phyloP scores from a whole-genome alignment of 2,113 vertebrate genomes.

The Parotia lawesii region DNA sequence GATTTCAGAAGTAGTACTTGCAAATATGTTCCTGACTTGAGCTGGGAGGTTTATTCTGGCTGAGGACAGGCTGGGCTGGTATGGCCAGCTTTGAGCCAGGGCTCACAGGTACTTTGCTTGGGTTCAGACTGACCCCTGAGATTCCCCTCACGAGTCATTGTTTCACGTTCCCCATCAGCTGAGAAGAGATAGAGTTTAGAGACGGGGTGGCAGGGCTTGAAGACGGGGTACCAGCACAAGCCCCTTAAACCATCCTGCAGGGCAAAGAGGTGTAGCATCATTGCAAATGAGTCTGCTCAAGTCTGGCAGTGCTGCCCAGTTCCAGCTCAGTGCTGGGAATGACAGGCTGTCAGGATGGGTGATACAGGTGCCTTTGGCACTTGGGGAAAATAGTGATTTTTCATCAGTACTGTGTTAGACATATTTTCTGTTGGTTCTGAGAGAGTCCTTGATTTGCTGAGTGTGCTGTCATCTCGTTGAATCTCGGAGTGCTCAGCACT shows the following conservation, averaged over 20 bases:
- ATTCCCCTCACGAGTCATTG: not conserved
- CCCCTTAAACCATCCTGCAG: not conserved
- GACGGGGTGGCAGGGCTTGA: not conserved
- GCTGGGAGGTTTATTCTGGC: not conserved
- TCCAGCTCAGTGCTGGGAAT: not conserved
- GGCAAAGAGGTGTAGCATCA: not conserved
- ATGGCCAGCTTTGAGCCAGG: not conserved
- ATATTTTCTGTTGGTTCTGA: not conserved
- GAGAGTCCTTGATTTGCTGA: not conserved
- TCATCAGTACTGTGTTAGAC: not conserved
- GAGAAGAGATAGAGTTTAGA: not conserved
- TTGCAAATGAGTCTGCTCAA: not conserved
- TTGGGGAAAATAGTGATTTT: not conserved
- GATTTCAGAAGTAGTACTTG: not conserved
- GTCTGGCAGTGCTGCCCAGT: not conserved
- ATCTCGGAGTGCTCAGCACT: not conserved
- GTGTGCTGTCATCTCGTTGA: fast-evolving
- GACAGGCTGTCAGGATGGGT: not conserved
- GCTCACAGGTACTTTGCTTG: not conserved
- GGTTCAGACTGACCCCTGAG: not conserved
- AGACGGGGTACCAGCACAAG: not conserved
- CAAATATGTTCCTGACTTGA: not conserved
- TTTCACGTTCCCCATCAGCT: not conserved
- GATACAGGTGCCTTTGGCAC: not conserved
- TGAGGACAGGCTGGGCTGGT: not conserved